phyloP scores from a whole-genome alignment of 1,140 invertebrate species.

The Caenorhabditis inopinata region DNA sequence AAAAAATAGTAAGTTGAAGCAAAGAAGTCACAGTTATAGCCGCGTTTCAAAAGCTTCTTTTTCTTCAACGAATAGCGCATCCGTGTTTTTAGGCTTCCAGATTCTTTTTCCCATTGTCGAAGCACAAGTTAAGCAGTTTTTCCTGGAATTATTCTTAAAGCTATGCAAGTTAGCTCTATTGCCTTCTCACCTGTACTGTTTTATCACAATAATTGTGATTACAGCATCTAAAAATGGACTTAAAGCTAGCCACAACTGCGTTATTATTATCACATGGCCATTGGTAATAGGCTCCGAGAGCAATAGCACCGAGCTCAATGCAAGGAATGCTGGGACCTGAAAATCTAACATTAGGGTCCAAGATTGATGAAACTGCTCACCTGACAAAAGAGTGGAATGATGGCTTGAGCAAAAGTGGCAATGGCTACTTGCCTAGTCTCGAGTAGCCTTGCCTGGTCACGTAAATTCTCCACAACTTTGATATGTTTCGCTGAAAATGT shows the following conservation, averaged over 20 bases:
- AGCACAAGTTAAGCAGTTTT: constrained; percentile 5
- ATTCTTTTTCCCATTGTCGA: constrained; percentile 15
- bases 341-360: neutral
- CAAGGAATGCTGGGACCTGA: constrained; percentile 56
- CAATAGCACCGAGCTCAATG: constrained; percentile 53
- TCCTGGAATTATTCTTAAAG: constrained; percentile 9
- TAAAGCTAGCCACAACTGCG: constrained; percentile 55
- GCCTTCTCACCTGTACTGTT: constrained; percentile 48
- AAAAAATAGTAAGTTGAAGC: neutral
- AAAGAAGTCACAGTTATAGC: neutral
- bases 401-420: constrained; percentile 56
- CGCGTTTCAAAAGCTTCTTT: constrained; percentile 34
- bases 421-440: constrained; percentile 58
- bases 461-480: constrained; percentile 54
- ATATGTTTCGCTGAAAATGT: constrained; percentile 50
- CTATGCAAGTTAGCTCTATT: neutral
- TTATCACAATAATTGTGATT: constrained; percentile 57
- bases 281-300: constrained; percentile 51
- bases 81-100: constrained; percentile 26
- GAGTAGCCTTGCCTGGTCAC: constrained; percentile 52
- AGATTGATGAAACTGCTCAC: constrained; percentile 22
- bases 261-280: constrained; percentile 52
- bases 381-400: constrained; percentile 58
- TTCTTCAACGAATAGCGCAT: neutral
- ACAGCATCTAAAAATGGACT: constrained; percentile 54